These are phyloP conservation scores for Leptinotarsa haldemani DNA, from an alignment of 2,888 invertebrate genomes.

Conservation along the genomic window DNA sequence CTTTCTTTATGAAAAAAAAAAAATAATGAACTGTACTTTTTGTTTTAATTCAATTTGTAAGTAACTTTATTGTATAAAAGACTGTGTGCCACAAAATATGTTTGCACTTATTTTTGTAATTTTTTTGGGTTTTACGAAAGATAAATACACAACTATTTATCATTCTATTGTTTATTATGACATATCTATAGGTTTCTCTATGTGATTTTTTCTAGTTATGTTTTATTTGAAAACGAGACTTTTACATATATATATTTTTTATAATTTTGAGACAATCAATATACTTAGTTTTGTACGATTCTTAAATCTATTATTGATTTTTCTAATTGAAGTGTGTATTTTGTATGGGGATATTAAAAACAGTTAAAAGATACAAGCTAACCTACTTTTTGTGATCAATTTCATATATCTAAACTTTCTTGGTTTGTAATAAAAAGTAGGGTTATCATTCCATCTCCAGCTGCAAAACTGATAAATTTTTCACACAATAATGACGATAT, in stretches of 20 bases:
- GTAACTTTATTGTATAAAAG: not conserved
- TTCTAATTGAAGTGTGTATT: conserved; percentile 2
- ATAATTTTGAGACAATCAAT: conserved; percentile 29
- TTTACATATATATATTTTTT: conserved; percentile 10
- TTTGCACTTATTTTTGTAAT: not conserved
- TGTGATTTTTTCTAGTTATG: conserved; percentile 7
- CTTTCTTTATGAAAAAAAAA: not conserved
- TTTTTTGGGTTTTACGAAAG: not conserved
- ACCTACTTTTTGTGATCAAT: conserved; percentile 15
- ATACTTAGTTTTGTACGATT: conserved; percentile 13
- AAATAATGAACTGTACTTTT: not conserved
- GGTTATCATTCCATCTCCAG: too few relatives aligned
- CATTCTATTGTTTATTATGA: too few relatives aligned
- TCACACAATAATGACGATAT: too few relatives aligned
- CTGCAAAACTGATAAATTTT: too few relatives aligned
- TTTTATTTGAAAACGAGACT: conserved; percentile 4
- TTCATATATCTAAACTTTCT: not conserved
- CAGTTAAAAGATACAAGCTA: not conserved
- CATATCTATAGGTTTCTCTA: too few relatives aligned
- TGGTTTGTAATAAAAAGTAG: too few relatives aligned
- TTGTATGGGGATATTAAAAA: not conserved
- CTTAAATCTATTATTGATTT: not conserved
- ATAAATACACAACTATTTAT: too few relatives aligned
- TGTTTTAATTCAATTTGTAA: not conserved
- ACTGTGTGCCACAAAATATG: conserved; percentile 1